Percentiles rank a stretch among this genome's conserved stretches.
These are phyloP conservation scores for Acinonyx jubatus DNA, from an alignment of 2,113 vertebrate species.

Conservation along the genomic window DNA sequence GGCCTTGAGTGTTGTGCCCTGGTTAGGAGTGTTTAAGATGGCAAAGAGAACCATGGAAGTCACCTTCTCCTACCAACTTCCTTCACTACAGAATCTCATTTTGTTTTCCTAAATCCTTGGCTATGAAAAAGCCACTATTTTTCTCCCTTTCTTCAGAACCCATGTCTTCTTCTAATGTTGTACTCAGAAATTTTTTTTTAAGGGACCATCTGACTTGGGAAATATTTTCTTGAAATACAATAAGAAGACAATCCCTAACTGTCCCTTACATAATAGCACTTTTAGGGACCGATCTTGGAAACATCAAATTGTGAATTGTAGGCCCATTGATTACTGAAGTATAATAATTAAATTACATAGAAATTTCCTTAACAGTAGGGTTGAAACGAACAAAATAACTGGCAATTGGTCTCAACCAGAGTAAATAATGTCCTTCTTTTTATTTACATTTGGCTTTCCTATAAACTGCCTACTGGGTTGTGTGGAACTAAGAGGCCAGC, in stretches of 20 bases:
- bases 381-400: slow-evolving; percentile 86
- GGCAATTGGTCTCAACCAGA: slow-evolving; percentile 88
- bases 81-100: not conserved
- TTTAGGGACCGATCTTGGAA: slow-evolving; percentile 76
- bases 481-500: slow-evolving; percentile 88
- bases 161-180: not conserved
- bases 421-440: slow-evolving; percentile 88
- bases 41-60: not conserved
- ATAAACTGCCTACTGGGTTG: slow-evolving; percentile 89
- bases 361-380: slow-evolving; percentile 84
- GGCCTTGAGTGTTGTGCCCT: not conserved
- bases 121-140: not conserved
- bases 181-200: slow-evolving; percentile 39
- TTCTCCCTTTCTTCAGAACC: not conserved
- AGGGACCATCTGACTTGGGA: slow-evolving; percentile 27
- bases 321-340: slow-evolving; percentile 84
- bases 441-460: slow-evolving; percentile 89
- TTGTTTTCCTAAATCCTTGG: not conserved
- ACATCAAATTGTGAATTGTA: slow-evolving; percentile 82
- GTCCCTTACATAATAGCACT: slow-evolving; percentile 59
- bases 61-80: not conserved
- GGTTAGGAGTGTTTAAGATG: not conserved
- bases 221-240: slow-evolving; percentile 26
- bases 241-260: not conserved
- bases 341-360: slow-evolving; percentile 86